Evolutionary conservation across 2,888 invertebrate genomes (phyloP), one percentile per base, ranked within the genome.

Genomic region (Rugalucina vietnamica): DNA sequence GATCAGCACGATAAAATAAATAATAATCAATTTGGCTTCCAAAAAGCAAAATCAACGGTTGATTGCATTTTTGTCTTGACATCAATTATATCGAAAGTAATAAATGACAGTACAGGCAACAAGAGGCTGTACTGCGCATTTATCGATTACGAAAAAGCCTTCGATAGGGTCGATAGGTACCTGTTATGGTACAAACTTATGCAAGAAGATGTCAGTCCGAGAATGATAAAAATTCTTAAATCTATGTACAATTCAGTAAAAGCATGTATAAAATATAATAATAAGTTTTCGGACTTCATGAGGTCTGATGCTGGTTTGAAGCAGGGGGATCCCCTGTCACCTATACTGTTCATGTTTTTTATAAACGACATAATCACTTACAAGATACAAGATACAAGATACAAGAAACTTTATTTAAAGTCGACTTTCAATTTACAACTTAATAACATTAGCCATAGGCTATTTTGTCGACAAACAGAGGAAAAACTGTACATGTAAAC

Each of bases 171-270:
- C 10, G n/a, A 69, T 36, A 69, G 69, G 24, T 10, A 10, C 10
- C n/a, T 54, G 18, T 69, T 78, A 29, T 70, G 70, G 71, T 54
- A 50, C 24, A 78, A 70, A 32, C 29, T 78, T 5, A 24, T 78
- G 3, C 69, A 32, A 32, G 2, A 32, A 8, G 78, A 71, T 1
- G 12, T 49, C 5, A 70, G 71, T 21, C 24, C 24, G 12, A 78
- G 27, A n/a, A 65, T 78, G 37, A n/a, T 71, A 5, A 50, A 36
- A 29, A 34, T 34, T 29, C 14, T 78, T 21, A 70, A 71, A 50
- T 29, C 78, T 5, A 12, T 78, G n/a, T 78, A 78, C 49, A 1
- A 29, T 8, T 43, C 37, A 8, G 78, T 78, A 3, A 69, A 69
- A 43, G 18, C 24, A 4, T 69, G 69, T 27, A 32, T 69, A 27